A percentile compares a stretch with the other conserved stretches of the same genome.
phyloP scores from a whole-genome alignment of 2,888 invertebrate genomes.

The Drosophila paracracens region DNA sequence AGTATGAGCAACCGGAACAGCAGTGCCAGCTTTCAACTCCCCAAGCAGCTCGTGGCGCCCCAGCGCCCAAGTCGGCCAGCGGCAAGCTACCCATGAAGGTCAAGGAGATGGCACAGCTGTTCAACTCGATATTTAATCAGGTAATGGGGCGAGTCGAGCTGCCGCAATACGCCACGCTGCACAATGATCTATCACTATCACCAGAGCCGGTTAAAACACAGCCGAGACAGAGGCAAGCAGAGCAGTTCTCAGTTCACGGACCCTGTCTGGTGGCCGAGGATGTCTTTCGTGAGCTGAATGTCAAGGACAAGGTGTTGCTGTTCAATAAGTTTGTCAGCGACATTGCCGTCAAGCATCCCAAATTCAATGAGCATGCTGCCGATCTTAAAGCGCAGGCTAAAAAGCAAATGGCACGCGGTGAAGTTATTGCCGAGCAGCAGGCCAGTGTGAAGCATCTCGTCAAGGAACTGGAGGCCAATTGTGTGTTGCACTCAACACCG shows the following conservation, averaged over 20 bases:
- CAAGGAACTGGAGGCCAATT: conserved; percentile 75
- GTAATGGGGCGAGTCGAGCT: conserved; percentile 64
- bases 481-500: conserved; percentile 40
- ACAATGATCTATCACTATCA: conserved; percentile 67
- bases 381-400: conserved; percentile 63
- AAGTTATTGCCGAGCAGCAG: conserved; percentile 74
- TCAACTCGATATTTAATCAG: conserved; percentile 78
- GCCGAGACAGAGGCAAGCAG: neutral
- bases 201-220: conserved; percentile 45
- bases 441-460: conserved; percentile 73
- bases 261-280: conserved; percentile 80
- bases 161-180: conserved; percentile 55
- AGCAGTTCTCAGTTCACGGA: neutral
- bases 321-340: conserved; percentile 81
- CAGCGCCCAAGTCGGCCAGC: neutral
- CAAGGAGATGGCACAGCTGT: conserved; percentile 81
- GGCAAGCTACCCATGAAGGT: conserved; percentile 69
- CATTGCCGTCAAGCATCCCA: conserved; percentile 75
- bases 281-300: conserved; percentile 79
- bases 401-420: conserved; percentile 64
- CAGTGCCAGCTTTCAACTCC: conserved; percentile 13
- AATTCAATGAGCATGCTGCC: conserved; percentile 70
- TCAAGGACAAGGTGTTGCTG: conserved; percentile 81
- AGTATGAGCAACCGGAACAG: conserved; percentile 61
- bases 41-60: conserved; percentile 35